Evolutionary conservation across 1,140 invertebrate genomes (phyloP).

Genomic region (Phthorimaea operculella): DNA sequence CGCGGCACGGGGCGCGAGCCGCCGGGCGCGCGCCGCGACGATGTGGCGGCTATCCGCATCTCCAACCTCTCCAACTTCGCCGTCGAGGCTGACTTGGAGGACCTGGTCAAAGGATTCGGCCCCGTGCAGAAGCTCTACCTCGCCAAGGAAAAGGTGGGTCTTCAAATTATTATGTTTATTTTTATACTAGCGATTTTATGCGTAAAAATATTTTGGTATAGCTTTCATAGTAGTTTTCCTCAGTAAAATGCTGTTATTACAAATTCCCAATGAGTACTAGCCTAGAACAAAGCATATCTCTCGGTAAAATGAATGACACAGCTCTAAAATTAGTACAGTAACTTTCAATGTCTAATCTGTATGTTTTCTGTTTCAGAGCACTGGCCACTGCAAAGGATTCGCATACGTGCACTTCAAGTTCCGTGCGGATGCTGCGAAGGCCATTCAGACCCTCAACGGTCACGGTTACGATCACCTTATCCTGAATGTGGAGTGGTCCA

Average conservation of each 20-base stretch:
- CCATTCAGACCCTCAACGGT: conserved; percentile 91
- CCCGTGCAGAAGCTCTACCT: conserved; percentile 72
- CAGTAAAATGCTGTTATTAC: background rate
- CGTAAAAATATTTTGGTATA: conserved; percentile 1
- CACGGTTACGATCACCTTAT: conserved; percentile 99
- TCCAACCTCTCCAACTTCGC: conserved; percentile 98
- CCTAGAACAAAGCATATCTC: no score
- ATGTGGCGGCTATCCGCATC: conserved; percentile 92
- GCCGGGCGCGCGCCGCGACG: conserved; percentile 74
- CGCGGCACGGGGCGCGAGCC: conserved; percentile 79
- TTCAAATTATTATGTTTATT: conserved; percentile 1
- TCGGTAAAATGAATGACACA: no score
- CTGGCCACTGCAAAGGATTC: conserved; percentile 91
- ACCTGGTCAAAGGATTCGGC: conserved; percentile 93
- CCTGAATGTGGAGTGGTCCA: conserved; percentile 98
- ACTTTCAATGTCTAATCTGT: no score
- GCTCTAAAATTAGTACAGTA: no score
- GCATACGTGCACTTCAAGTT: conserved; percentile 97
- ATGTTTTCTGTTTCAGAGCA: conserved; percentile 66
- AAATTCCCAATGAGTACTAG: no score
- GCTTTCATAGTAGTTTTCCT: background rate
- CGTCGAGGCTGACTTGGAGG: conserved; percentile 93
- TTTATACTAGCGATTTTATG: no score
- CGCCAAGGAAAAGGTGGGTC: conserved; percentile 61
- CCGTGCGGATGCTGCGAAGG: conserved; percentile 88